Percentiles rank a stretch among this genome's conserved stretches.
Conservation (phyloP, 2,888 invertebrate genomes). For the Drosophila macrospina region DNA sequence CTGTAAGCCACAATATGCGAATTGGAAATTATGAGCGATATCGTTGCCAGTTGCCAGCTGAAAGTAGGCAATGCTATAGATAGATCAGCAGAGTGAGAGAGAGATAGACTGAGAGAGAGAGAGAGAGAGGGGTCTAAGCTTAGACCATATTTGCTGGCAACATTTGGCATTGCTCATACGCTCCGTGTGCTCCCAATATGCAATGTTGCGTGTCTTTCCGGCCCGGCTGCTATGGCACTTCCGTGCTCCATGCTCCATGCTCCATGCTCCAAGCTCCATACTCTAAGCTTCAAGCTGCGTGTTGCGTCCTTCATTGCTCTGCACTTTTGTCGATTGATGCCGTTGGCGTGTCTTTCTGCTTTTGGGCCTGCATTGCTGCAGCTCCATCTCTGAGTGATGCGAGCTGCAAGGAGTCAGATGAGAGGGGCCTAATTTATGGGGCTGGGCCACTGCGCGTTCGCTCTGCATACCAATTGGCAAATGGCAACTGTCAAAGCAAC, state of each 20-base stretch:
- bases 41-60: slow-evolving; percentile 50
- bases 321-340: slow-evolving; percentile 74
- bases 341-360: slow-evolving; percentile 61
- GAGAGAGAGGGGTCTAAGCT: background rate
- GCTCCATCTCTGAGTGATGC: slow-evolving; percentile 53
- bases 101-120: background rate
- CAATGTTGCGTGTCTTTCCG: slow-evolving; percentile 77
- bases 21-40: slow-evolving; percentile 77
- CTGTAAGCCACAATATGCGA: slow-evolving; percentile 63
- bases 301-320: slow-evolving; percentile 22
- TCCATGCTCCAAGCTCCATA: slow-evolving; percentile 21
- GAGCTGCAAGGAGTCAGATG: background rate
- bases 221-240: slow-evolving; percentile 52
- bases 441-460: slow-evolving; percentile 19
- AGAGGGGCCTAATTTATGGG: slow-evolving; percentile 61
- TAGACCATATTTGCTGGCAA: slow-evolving; percentile 44
- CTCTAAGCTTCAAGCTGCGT: slow-evolving; percentile 7
- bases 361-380: slow-evolving; percentile 28
- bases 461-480: slow-evolving; percentile 61
- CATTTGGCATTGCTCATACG: slow-evolving; percentile 74
- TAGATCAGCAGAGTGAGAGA: background rate
- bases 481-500: slow-evolving; percentile 69
- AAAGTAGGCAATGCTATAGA: slow-evolving; percentile 9
- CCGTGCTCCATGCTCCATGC: slow-evolving; percentile 30
- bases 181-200: slow-evolving; percentile 73